These are phyloP conservation scores for Scomber japonicus DNA, from an alignment of 2,113 vertebrate genomes.

Conservation along the genomic window DNA sequence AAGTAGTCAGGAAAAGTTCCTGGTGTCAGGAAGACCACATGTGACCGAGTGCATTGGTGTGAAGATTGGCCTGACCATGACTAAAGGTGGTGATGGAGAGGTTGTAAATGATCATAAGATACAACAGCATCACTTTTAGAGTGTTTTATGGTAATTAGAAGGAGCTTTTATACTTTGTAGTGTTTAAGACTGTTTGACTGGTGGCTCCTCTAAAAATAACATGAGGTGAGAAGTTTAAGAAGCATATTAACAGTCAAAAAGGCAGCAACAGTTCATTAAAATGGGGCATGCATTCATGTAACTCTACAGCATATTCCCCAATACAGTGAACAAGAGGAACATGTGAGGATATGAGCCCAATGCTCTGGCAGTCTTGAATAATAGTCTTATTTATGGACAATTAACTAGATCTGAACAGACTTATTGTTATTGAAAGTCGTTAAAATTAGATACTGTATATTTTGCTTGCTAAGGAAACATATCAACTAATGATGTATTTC, in stretches of 20 bases:
- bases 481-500: conserved; percentile 56
- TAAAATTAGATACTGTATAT: conserved; percentile 54
- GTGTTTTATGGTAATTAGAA: not conserved
- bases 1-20: conserved; percentile 57
- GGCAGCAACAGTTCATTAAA: conserved; percentile 44
- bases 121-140: not conserved
- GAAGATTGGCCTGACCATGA: conserved; percentile 43
- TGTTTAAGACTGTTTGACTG: not conserved
- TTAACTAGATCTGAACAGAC: conserved; percentile 58
- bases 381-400: conserved; percentile 58
- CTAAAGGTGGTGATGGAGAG: conserved; percentile 1
- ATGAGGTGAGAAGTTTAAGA: not conserved
- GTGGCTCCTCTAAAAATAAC: conserved; percentile 11
- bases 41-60: conserved; percentile 47
- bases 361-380: conserved; percentile 39
- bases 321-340: conserved; percentile 24
- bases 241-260: conserved; percentile 22
- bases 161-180: conserved; percentile 1
- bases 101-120: not conserved
- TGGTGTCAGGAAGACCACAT: conserved; percentile 68
- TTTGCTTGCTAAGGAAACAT: conserved; percentile 62
- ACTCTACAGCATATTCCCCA: conserved; percentile 28
- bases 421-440: conserved; percentile 62
- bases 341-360: conserved; percentile 23
- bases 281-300: conserved; percentile 34